Evolutionary conservation across 2,888 invertebrate genomes (phyloP), one percentile per base, ranked within the genome.

Genomic region (Netelia inedita): DNA sequence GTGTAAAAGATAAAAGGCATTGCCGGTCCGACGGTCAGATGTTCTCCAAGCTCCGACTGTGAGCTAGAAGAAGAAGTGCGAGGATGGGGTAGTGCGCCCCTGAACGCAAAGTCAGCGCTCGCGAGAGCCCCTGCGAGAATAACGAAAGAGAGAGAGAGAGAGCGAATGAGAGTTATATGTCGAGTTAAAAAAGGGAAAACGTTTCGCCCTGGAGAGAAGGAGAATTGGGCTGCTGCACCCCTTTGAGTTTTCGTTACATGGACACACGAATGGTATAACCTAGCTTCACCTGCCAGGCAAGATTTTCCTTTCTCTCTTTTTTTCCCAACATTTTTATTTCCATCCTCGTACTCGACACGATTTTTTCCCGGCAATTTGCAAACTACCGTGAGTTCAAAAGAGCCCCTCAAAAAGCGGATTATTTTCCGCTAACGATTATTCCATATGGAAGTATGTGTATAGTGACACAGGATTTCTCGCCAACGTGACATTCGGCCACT

Each of bases 11-110:
- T 82, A 85, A 85, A 85, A 85, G 79, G 79, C 79, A 82, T 75
- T 66, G 82, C 82, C 63, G 72, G 79, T 82, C 82, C 82, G 82
- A 72, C 75, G 82, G 85, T 85, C 82, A 85, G 85, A 85, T 79
- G 61, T 82, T 82, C 65, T 73, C 68, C 82, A 75, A 72, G 85
- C 85, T 79, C 75, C 61, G 75, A 65, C 71, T 78, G 53, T 74
- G 50, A 55, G 79, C 78, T 75, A 71, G 46, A 71, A 41, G 46
- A 75, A 82, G 63, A 75, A 53, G 55, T 35, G 35, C 35, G 8
- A 35, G 5, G 35, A 35, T 35, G 35, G 35, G 35, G 6, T 35
- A 28, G 41, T 41, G 75, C 57, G 73, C 43, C 53, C 63, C 55
- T 63, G 57, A 28, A 23, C 41, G 28, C 65, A 73, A 73, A 85